These are phyloP conservation scores for Phenacoccus solenopsis DNA, from an alignment of 1,140 invertebrate species.

Conservation along the genomic window DNA sequence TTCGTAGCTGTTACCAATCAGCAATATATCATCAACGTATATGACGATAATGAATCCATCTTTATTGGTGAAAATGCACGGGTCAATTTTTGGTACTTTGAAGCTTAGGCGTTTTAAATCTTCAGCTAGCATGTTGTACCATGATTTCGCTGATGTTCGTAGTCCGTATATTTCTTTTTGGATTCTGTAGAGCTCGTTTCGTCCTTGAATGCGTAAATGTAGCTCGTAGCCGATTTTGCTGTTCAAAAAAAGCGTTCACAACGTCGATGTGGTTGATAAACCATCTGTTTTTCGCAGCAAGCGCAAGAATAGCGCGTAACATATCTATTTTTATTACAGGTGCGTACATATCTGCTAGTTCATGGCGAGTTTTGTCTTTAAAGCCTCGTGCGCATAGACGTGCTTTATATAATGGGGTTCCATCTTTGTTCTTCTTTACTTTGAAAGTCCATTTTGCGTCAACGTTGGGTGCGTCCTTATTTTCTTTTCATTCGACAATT, in stretches of 20 bases:
- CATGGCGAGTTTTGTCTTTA: not conserved
- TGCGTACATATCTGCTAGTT: not conserved
- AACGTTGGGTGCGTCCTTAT: not conserved
- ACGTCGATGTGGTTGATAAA: not conserved
- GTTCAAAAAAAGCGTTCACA: not conserved
- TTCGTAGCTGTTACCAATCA: too few species aligned
- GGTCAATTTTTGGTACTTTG: not conserved
- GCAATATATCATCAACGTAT: too few species aligned
- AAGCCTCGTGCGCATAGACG: not conserved
- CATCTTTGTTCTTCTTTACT: not conserved
- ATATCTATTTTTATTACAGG: not conserved
- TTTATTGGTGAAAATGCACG: not conserved
- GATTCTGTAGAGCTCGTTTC: not conserved
- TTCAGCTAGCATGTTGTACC: not conserved
- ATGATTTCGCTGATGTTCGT: not conserved
- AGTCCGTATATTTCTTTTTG: not conserved
- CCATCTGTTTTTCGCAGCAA: not conserved
- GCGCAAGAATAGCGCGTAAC: not conserved
- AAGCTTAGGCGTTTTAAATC: not conserved
- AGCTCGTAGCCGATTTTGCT: not conserved
- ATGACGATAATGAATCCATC: too few species aligned
- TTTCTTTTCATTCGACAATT: not conserved
- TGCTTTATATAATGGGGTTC: not conserved
- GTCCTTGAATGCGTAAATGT: not conserved
- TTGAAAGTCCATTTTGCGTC: not conserved